A percentile compares a stretch with the other conserved stretches of the same genome.
Evolutionary conservation across 1,140 invertebrate genomes (phyloP).

Genomic region (Sogatella furcifera): DNA sequence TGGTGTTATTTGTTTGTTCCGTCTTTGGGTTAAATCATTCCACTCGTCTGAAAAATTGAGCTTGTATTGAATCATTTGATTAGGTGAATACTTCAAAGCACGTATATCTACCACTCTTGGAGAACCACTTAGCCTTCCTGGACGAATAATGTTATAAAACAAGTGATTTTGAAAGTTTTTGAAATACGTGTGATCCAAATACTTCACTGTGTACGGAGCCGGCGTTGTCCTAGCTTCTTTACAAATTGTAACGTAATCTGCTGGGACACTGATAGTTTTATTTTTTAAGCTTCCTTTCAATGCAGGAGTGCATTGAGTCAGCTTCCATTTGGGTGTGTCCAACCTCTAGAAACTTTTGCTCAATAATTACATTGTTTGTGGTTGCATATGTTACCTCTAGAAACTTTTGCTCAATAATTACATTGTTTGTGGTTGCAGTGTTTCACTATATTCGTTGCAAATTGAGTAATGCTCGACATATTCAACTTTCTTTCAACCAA

Average conservation of each 20-base stretch:
- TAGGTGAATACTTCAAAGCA: neutral
- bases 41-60: neutral
- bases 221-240: constrained; percentile 15
- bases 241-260: constrained; percentile 18
- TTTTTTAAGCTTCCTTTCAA: constrained; percentile 23
- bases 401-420: too few species aligned
- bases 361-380: constrained; percentile 18
- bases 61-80: neutral
- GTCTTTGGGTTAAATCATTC: neutral
- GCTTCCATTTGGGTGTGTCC: constrained; percentile 33
- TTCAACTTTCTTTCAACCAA: too few species aligned
- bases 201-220: neutral
- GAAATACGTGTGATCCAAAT: constrained; percentile 2
- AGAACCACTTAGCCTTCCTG: constrained; percentile 9
- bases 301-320: constrained; percentile 22
- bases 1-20: too few species aligned
- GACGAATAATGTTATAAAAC: constrained; percentile 11
- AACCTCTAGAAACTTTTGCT: constrained; percentile 31
- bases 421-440: too few species aligned
- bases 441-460: too few species aligned
- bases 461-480: too few species aligned
- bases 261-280: too few species aligned
- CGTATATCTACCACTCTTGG: constrained; percentile 10
- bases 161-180: neutral
- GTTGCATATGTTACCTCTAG: too few species aligned